Conservation (phyloP, 2,888 invertebrate species). For the Ichneumoninae sp. region DNA sequence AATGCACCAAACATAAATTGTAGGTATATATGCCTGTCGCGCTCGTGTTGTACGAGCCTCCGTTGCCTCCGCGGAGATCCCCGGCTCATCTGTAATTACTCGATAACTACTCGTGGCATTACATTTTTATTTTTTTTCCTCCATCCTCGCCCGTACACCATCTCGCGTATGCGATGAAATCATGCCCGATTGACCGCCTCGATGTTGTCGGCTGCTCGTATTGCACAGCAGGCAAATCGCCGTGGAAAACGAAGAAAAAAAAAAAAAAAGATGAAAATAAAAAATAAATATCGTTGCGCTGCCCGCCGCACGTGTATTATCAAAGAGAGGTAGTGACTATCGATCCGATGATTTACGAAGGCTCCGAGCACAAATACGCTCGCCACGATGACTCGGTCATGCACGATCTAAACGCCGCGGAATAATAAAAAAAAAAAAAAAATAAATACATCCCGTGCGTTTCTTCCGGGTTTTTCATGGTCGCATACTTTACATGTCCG, state of each 20-base stretch:
- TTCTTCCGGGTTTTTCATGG: constrained; percentile 66
- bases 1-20: constrained; percentile 40
- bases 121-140: constrained; percentile 14
- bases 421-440: constrained; percentile 18
- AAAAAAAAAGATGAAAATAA: no score
- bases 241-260: background rate
- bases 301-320: constrained; percentile 7
- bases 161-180: constrained; percentile 52
- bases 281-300: background rate
- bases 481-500: constrained; percentile 46
- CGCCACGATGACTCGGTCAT: constrained; percentile 47
- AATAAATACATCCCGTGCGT: background rate
- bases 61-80: background rate
- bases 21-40: constrained; percentile 35
- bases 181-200: constrained; percentile 56
- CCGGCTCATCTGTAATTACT: constrained; percentile 55
- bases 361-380: constrained; percentile 20
- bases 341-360: constrained; percentile 33
- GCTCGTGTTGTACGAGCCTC: constrained; percentile 7
- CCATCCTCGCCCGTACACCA: background rate
- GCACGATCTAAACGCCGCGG: constrained; percentile 14
- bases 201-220: constrained; percentile 21
- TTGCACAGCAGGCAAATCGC: constrained; percentile 33
- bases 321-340: constrained; percentile 2
- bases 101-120: constrained; percentile 38